Percentiles rank a stretch among this genome's conserved stretches.
Conservation (phyloP, 2,888 invertebrate genomes). For the Noctua fimbriata region DNA sequence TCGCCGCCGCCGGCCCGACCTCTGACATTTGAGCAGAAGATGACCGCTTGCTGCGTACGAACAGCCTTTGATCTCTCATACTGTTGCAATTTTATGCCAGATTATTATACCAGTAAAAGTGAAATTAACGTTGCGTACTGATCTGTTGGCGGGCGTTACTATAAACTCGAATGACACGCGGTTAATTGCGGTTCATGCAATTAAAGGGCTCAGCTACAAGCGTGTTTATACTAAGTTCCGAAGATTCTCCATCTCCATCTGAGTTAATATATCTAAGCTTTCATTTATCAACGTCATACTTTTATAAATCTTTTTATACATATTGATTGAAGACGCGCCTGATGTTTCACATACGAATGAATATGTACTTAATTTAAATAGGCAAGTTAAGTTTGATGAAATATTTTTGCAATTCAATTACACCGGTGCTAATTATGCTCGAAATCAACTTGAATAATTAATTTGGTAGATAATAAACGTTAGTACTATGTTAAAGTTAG, state of each 20-base stretch:
- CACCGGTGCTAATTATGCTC: slow-evolving; percentile 67
- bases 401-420: slow-evolving; percentile 73
- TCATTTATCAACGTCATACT: slow-evolving; percentile 16
- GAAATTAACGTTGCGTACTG: slow-evolving; percentile 77
- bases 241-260: slow-evolving; percentile 43
- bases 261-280: slow-evolving; percentile 7
- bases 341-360: slow-evolving; percentile 30
- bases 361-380: slow-evolving; percentile 32
- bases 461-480: slow-evolving; percentile 67
- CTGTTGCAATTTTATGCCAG: slow-evolving; percentile 85
- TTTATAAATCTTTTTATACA: slow-evolving; percentile 17
- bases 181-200: slow-evolving; percentile 76
- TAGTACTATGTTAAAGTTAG: slow-evolving; percentile 52
- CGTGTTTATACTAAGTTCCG: slow-evolving; percentile 48
- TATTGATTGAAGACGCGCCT: slow-evolving; percentile 16
- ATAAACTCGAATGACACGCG: slow-evolving; percentile 76
- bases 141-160: slow-evolving; percentile 68
- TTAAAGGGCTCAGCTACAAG: slow-evolving; percentile 70
- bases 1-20: slow-evolving; percentile 74
- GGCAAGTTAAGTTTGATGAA: slow-evolving; percentile 64
- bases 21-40: slow-evolving; percentile 84
- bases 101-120: slow-evolving; percentile 82
- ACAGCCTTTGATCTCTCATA: slow-evolving; percentile 85
- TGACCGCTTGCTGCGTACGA: slow-evolving; percentile 81
- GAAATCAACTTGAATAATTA: slow-evolving; percentile 71